Conservation (phyloP, 2,888 invertebrate species). For the Drosophila meridiana region DNA sequence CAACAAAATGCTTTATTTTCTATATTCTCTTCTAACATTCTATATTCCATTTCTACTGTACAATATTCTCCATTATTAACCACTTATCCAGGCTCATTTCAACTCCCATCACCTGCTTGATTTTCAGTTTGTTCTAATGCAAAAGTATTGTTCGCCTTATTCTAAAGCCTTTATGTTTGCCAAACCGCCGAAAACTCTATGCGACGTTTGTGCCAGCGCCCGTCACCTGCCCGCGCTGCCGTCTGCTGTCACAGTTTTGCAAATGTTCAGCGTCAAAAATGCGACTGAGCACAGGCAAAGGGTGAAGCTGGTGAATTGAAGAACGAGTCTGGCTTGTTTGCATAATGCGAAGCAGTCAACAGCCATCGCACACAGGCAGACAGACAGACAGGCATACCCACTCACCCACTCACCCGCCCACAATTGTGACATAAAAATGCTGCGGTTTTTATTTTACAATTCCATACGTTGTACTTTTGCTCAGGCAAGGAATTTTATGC, state of each 20-base stretch:
- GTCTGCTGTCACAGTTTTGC: slow-evolving; percentile 17
- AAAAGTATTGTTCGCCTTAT: slow-evolving; percentile 5
- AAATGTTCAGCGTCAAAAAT: slow-evolving; percentile 26
- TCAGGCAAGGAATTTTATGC: slow-evolving; percentile 59
- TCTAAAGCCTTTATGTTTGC: slow-evolving; percentile 24
- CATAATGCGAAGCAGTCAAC: slow-evolving; percentile 58
- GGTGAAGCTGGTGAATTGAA: slow-evolving; percentile 24
- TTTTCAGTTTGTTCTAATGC: background rate
- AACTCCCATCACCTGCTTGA: background rate
- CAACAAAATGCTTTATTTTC: background rate
- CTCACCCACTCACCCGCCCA: slow-evolving; percentile 8
- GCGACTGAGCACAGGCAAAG: background rate
- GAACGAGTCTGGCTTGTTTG: slow-evolving; percentile 51
- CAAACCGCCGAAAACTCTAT: slow-evolving; percentile 7
- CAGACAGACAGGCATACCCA: background rate
- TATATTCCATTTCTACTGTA: no score
- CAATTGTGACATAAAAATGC: slow-evolving; percentile 43
- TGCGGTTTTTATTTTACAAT: slow-evolving; percentile 76
- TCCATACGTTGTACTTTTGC: slow-evolving; percentile 57
- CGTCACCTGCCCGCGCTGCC: slow-evolving; percentile 18
- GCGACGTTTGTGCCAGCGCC: background rate
- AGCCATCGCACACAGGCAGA: background rate
- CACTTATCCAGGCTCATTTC: background rate
- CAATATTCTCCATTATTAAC: background rate
- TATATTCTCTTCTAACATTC: background rate